Conservation (phyloP, 2,888 invertebrate species). For the Orchesella flavescens region DNA sequence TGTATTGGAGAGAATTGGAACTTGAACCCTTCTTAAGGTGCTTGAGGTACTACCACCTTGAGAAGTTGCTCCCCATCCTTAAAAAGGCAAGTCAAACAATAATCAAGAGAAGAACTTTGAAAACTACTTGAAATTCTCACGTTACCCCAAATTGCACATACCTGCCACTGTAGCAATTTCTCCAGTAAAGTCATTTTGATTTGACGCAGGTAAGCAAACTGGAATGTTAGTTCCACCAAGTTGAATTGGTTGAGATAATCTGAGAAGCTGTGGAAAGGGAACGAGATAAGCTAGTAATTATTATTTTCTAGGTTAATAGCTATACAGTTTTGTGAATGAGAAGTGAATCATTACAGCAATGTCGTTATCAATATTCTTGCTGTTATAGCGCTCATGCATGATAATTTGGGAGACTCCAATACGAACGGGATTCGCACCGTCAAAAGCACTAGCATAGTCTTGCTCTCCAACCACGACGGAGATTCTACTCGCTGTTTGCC, state of each 20-base stretch:
- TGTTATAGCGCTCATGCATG: slow-evolving; percentile 69
- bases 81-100: background rate
- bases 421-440: slow-evolving; percentile 58
- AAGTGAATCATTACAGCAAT: slow-evolving; percentile 63
- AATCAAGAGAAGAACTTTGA: too few species aligned
- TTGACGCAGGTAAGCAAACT: slow-evolving; percentile 69
- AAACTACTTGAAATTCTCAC: too few species aligned
- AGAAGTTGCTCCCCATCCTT: slow-evolving; percentile 65
- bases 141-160: background rate
- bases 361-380: slow-evolving; percentile 67
- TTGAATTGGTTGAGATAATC: slow-evolving; percentile 57
- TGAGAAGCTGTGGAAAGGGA: slow-evolving; percentile 36
- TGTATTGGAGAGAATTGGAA: slow-evolving; percentile 85
- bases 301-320: too few species aligned
- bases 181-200: slow-evolving; percentile 64
- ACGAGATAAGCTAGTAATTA: background rate
- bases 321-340: background rate
- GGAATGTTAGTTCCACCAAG: slow-evolving; percentile 65
- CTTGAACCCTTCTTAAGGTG: slow-evolving; percentile 84
- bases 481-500: slow-evolving; percentile 65
- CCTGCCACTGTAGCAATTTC: slow-evolving; percentile 66
- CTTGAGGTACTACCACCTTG: slow-evolving; percentile 76
- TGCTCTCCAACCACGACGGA: slow-evolving; percentile 70
- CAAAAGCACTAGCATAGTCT: slow-evolving; percentile 61
- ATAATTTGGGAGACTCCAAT: slow-evolving; percentile 61